Base-by-base conservation (phyloP, 92 coral and sea anemone genomes). In the Galaxea fascicularis region DNA sequence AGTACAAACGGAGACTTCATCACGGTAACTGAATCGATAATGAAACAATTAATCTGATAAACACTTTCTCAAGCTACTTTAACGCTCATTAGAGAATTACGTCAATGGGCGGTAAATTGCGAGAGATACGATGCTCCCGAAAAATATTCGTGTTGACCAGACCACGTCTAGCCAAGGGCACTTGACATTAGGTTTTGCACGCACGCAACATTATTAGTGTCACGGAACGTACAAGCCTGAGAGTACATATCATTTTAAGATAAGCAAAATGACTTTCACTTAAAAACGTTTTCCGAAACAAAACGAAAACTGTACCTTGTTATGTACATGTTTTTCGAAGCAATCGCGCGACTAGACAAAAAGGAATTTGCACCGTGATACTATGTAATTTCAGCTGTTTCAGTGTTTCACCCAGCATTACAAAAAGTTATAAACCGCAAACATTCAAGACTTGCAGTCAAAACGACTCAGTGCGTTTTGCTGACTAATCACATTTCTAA, bases 141-240 rank as follows among this genome's bases (percentile, higher is more conserved):
- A 7, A 62, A 27, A 62, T 25, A 62, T 62, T 26, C 31, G 9
- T 0, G 39, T 65, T 65, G 70, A 64, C 17, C 10, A 45, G 20
- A 45, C 31, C 8, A 47, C 12, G 17, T 31, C 21, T 69, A n/a
- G 13, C 74, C 25, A 45, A 21, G 53, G 65, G 64, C 10, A 53
- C 79, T 74, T 73, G 77, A 73, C 18, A 73, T 51, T 74, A 53
- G 25, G 15, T 27, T 22, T 20, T n/a, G 27, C 24, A 22, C 57
- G n/a, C 58, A 71, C 29, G 41, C 29, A 65, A 65, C 41, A 11
- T 65, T n/a, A n/a, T n/a, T 13, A 25, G 66, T 8, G 4, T 60
- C 29, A 60, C 29, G 21, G 12, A 25, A 60, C 3, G 66, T n/a
- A n/a, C 15, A 14, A 60, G 0, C 11, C 22, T 1, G 65, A 1